A percentile compares a stretch with the other conserved stretches of the same genome.
Evolutionary conservation across 1,140 invertebrate genomes (phyloP).

Genomic region (Myzus persicae): DNA sequence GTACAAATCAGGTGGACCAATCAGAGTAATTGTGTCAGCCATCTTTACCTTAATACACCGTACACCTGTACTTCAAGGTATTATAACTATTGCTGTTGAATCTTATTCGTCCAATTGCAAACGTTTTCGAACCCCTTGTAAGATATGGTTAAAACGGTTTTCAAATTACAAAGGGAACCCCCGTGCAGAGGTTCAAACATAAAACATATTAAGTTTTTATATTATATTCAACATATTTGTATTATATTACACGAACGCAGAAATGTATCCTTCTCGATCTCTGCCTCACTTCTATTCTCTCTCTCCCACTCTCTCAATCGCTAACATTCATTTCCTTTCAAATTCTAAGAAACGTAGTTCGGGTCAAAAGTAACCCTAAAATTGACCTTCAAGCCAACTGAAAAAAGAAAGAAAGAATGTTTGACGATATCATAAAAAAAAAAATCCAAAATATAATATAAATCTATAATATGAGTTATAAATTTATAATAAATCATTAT

Average conservation of each 20-base stretch:
- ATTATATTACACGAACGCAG: neutral
- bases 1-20: constrained; percentile 48
- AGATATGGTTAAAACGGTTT: neutral
- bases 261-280: neutral
- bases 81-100: neutral
- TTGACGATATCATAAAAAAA: neutral
- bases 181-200: constrained; percentile 23
- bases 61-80: constrained; percentile 28
- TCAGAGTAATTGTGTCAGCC: constrained; percentile 8
- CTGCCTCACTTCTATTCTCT: neutral
- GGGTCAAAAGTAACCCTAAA: constrained; percentile 49
- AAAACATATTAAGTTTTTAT: constrained; percentile 6
- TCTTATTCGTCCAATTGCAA: constrained; percentile 17
- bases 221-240: neutral
- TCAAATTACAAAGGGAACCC: constrained; percentile 33
- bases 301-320: neutral
- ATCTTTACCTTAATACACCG: neutral
- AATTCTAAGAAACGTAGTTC: constrained; percentile 23
- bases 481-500: constrained; percentile 15
- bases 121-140: constrained; percentile 52
- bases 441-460: neutral
- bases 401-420: neutral
- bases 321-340: neutral
- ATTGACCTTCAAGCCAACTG: neutral
- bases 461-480: neutral